Base-by-base conservation (phyloP, 2,888 invertebrate genomes). In the Cantharis nigra region DNA sequence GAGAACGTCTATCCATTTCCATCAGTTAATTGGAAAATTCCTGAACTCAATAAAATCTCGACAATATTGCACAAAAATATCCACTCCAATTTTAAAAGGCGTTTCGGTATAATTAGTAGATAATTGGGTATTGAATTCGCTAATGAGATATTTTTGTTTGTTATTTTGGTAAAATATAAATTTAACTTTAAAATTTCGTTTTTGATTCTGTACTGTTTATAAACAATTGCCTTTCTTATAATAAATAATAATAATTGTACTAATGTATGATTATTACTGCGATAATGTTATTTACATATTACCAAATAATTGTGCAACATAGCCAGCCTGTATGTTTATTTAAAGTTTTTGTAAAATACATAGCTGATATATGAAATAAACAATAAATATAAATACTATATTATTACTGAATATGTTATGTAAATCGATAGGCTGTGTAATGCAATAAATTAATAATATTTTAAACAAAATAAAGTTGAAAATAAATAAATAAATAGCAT, bases 1-100 rank as follows among this genome's bases (percentile, higher is more conserved):
- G 23, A n/a, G 65, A 67, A 26, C 65, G 20, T 67, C 65, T 67
- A 67, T 67, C 65, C 65, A 67, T 67, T 67, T 67, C 65, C 23
- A 67, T 67, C 65, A 67, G 65, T 67, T 67, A 67, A 67, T 67
- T 67, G 65, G 65, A 67, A 67, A 67, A 67, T 67, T 67, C 65
- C 65, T 67, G 23, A 23, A 67, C 65, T 67, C 65, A 23, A 67
- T 67, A 67, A 67, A 67, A 67, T 67, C 65, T 18, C 65, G 13
- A 26, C 65, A 23, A 67, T 20, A 67, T 26, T 67, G 26, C n/a
- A n/a, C n/a, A 67, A 23, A 67, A 67, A 23, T 67, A 26, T 26
- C 65, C 26, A 23, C 65, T 67, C 26, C 65, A 67, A 23, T 67
- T 67, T 65, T 23, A 7, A 67, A 49, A n/a, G n/a, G n/a, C 7